Conservation (phyloP, 2,113 vertebrate genomes). For the Saguinus imperator region DNA sequence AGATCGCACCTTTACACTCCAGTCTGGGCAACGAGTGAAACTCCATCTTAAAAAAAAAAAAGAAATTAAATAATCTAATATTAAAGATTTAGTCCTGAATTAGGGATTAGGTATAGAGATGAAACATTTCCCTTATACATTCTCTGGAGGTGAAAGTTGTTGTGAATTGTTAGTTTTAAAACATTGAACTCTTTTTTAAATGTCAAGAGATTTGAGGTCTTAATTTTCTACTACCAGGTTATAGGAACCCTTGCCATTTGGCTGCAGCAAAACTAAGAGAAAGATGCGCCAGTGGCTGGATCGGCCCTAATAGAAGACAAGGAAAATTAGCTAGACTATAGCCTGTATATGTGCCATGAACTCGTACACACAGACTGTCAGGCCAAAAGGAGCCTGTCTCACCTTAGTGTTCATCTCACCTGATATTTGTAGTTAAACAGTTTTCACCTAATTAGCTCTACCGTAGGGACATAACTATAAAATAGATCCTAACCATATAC, state of each 20-base stretch:
- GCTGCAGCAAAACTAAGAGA: neutral
- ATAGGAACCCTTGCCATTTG: neutral
- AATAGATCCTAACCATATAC: neutral
- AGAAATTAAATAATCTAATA: neutral
- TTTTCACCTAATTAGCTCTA: neutral
- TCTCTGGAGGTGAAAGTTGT: neutral
- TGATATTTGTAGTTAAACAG: slow-evolving; percentile 18
- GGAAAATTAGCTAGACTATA: neutral
- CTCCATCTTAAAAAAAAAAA: too few species aligned
- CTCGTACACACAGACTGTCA: neutral
- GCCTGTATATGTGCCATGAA: too few species aligned
- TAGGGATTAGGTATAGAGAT: neutral
- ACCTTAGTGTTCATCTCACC: neutral
- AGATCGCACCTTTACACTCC: too few species aligned
- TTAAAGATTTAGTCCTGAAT: neutral
- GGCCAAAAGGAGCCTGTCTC: neutral
- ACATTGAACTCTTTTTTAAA: neutral
- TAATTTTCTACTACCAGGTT: neutral
- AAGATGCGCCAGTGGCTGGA: neutral
- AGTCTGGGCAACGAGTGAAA: too few species aligned
- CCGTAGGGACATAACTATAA: neutral
- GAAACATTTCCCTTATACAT: neutral
- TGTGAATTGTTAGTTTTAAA: slow-evolving; percentile 6
- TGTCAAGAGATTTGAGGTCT: neutral
- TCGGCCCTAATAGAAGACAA: neutral